Conservation (phyloP, 2,797 vertebrate genomes). For the Aldrovandia affinis region DNA sequence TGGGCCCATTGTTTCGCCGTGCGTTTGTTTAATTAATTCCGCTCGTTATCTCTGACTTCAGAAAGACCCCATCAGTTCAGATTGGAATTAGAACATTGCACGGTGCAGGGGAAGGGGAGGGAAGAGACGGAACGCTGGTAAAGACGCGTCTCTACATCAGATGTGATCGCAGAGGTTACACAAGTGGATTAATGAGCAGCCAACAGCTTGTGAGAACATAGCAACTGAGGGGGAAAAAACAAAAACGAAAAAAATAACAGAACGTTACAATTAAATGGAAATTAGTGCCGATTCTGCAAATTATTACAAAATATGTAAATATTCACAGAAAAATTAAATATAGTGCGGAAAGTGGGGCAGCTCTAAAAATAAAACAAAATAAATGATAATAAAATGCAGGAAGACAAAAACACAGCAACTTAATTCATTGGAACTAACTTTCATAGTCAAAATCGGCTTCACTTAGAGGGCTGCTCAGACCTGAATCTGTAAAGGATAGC, state of each 20-base stretch:
- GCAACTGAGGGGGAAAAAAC: conserved; percentile 62
- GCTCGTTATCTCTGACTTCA: conserved; percentile 70
- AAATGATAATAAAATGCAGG: conserved; percentile 59
- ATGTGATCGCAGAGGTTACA: conserved; percentile 67
- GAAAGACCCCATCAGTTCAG: conserved; percentile 63
- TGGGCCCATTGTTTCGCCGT: conserved; percentile 67
- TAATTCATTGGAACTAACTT: conserved; percentile 91
- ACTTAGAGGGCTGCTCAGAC: conserved; percentile 96
- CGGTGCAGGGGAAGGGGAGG: conserved; percentile 39
- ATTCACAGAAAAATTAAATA: conserved; percentile 55
- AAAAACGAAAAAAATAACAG: conserved; percentile 40
- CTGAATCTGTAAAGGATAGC: conserved; percentile 96
- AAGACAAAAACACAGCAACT: conserved; percentile 68
- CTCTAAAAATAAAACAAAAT: conserved; percentile 55
- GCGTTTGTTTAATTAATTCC: conserved; percentile 74
- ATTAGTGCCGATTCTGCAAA: conserved; percentile 62
- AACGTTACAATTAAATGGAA: conserved; percentile 53
- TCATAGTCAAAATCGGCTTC: conserved; percentile 94
- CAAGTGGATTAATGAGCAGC: conserved; percentile 77
- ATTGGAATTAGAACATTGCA: conserved; percentile 64
- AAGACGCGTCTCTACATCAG: conserved; percentile 55
- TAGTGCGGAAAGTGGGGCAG: conserved; percentile 39
- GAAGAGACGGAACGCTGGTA: conserved; percentile 45
- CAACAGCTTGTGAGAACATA: conserved; percentile 70
- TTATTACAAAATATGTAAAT: conserved; percentile 50